A percentile compares a stretch with the other conserved stretches of the same genome.
Conservation (phyloP, 2,113 vertebrate genomes). For the Nycticryphes semicollaris region DNA sequence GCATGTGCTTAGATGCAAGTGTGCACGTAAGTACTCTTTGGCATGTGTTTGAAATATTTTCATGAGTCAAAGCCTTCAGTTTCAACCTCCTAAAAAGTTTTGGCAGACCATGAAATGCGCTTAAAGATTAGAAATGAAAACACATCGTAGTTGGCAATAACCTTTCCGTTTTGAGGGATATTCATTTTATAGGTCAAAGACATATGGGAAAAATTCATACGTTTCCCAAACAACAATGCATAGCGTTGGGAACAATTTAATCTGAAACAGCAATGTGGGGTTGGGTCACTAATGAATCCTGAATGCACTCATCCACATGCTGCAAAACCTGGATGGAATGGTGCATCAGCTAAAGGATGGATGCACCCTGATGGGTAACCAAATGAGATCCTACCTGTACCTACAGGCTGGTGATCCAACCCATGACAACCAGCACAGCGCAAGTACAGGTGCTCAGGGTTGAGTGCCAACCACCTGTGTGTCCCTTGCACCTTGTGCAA, state of each 20-base stretch:
- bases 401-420: not conserved
- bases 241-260: conserved; percentile 7
- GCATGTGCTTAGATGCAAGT: not conserved
- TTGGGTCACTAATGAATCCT: not conserved
- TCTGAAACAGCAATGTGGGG: not conserved
- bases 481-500: not conserved
- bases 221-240: conserved; percentile 6
- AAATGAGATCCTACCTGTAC: not conserved
- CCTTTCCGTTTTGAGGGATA: not conserved
- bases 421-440: fast-evolving
- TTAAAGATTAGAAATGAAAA: conserved; percentile 38
- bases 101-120: conserved; percentile 42
- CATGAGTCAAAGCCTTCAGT: not conserved
- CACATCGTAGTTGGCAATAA: conserved; percentile 4
- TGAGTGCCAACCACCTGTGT: not conserved
- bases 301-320: not conserved
- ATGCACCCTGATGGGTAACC: not conserved
- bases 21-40: not conserved
- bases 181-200: conserved; percentile 12
- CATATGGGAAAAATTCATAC: conserved; percentile 4
- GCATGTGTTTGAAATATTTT: not conserved
- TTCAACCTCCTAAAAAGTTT: conserved; percentile 29
- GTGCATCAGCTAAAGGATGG: not conserved
- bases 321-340: not conserved
- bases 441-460: fast-evolving